These are phyloP conservation scores for Philonicus albiceps DNA, from an alignment of 2,888 invertebrate genomes.

Conservation along the genomic window DNA sequence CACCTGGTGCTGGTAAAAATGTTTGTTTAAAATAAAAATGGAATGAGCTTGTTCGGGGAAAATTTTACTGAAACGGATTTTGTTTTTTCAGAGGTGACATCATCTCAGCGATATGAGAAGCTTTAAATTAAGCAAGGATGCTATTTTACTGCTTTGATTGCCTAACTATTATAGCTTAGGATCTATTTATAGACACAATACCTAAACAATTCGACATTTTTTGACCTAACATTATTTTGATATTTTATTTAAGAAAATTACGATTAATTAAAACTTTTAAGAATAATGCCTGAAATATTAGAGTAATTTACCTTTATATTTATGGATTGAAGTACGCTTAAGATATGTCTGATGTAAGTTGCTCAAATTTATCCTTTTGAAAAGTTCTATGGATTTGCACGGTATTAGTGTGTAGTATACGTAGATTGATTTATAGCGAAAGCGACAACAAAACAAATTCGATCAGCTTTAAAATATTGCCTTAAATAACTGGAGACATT, in stretches of 20 bases:
- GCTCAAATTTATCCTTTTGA: constrained; percentile 18
- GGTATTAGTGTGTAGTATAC: neutral
- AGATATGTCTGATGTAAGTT: constrained; percentile 28
- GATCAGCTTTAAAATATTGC: neutral
- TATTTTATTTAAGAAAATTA: neutral
- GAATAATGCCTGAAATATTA: constrained; percentile 2
- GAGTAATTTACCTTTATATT: constrained; percentile 11
- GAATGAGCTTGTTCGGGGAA: neutral
- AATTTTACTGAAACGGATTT: constrained; percentile 49
- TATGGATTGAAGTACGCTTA: constrained; percentile 36
- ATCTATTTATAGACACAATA: constrained; percentile 22
- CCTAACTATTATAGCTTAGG: constrained; percentile 42
- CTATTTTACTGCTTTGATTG: constrained; percentile 47
- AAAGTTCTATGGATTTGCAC: constrained; percentile 3
- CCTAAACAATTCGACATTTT: constrained; percentile 5
- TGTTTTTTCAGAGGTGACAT: constrained; percentile 88
- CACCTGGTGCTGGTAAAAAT: constrained; percentile 35
- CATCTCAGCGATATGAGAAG: constrained; percentile 91
- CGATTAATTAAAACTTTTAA: neutral
- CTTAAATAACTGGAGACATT: neutral
- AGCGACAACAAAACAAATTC: neutral
- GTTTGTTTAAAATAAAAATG: neutral
- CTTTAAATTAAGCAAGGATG: constrained; percentile 68
- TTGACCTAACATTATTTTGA: constrained; percentile 1
- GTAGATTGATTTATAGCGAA: neutral